Conservation (phyloP, 2,888 invertebrate genomes). For the Acleris laterana region DNA sequence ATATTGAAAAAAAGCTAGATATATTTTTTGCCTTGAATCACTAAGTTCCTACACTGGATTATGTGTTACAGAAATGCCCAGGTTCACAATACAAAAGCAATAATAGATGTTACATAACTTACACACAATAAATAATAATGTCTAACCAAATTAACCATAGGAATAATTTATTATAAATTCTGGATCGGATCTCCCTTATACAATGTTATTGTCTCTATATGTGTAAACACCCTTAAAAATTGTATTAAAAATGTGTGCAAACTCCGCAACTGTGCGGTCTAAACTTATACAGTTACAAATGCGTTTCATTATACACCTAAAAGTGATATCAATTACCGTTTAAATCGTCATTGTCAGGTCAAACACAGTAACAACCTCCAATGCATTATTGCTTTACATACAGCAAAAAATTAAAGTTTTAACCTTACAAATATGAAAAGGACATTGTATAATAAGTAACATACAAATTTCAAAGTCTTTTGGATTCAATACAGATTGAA, state of each 20-base stretch:
- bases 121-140: constrained; percentile 37
- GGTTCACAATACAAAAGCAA: constrained; percentile 39
- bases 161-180: constrained; percentile 13
- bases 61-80: constrained; percentile 11
- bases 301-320: constrained; percentile 20
- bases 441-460: constrained; percentile 52
- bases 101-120: constrained; percentile 38
- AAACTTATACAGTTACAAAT: constrained; percentile 29
- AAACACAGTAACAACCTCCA: constrained; percentile 4
- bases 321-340: background rate
- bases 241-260: constrained; percentile 18
- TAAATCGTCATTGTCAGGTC: background rate
- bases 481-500: constrained; percentile 62
- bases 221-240: constrained; percentile 26
- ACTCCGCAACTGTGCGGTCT: constrained; percentile 23
- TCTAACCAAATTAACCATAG: constrained; percentile 21
- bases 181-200: constrained; percentile 17
- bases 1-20: constrained; percentile 20
- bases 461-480: constrained; percentile 71
- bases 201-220: constrained; percentile 32
- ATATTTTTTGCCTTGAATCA: constrained; percentile 9
- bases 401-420: constrained; percentile 38
- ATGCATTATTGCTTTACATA: constrained; percentile 23
- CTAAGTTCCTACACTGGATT: constrained; percentile 3
- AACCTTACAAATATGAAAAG: constrained; percentile 45